Percentiles rank a stretch among this genome's conserved stretches.
Evolutionary conservation across 1,140 invertebrate species (phyloP).

Genomic region (Eumaeus atala): DNA sequence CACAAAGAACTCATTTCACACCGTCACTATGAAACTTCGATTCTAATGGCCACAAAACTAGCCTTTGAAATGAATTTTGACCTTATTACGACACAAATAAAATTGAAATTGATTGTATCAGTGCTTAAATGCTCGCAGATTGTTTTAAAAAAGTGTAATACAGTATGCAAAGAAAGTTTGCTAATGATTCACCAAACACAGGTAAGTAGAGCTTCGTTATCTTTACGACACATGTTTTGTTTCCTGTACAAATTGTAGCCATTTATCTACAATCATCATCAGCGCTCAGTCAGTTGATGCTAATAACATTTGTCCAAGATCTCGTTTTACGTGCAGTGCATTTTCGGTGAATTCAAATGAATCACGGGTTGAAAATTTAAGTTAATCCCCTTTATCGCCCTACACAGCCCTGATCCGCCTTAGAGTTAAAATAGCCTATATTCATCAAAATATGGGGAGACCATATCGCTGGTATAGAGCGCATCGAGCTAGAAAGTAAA

Average conservation of each 20-base stretch:
- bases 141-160: not conserved
- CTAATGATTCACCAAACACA: constrained; percentile 6
- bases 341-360: too few relatives aligned
- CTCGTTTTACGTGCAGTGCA: too few relatives aligned
- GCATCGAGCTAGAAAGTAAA: too few relatives aligned
- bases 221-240: not conserved
- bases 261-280: not conserved
- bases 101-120: constrained; percentile 17
- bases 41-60: constrained; percentile 49
- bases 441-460: too few relatives aligned
- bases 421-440: too few relatives aligned
- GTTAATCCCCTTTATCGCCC: too few relatives aligned
- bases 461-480: too few relatives aligned
- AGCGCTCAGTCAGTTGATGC: too few relatives aligned
- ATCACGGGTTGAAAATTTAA: too few relatives aligned
- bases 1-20: constrained; percentile 66
- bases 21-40: constrained; percentile 42
- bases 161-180: not conserved
- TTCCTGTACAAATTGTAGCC: not conserved
- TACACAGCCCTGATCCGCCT: too few relatives aligned
- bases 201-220: not conserved
- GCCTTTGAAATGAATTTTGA: constrained; percentile 22
- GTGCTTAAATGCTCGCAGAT: not conserved
- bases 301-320: too few relatives aligned
- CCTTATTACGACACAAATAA: constrained; percentile 22